A percentile compares a stretch with the other conserved stretches of the same genome.
Conservation (phyloP, 2,888 invertebrate species). For the Aquatica leii region DNA sequence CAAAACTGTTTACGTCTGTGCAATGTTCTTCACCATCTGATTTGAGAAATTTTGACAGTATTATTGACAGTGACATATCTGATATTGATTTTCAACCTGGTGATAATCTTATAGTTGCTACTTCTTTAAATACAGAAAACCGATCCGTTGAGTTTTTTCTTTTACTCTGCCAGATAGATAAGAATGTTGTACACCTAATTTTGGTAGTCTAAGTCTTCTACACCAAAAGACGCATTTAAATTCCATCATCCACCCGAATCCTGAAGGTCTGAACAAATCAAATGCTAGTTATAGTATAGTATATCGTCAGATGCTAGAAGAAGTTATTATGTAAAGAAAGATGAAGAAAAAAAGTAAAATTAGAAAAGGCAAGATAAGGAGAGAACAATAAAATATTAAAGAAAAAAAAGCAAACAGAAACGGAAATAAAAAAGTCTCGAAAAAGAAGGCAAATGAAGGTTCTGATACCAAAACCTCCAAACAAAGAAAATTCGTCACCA, state of each 20-base stretch:
- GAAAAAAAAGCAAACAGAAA: neutral
- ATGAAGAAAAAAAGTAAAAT: neutral
- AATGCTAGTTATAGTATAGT: neutral
- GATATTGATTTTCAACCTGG: neutral
- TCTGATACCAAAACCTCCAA: neutral
- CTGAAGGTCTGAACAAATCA: neutral
- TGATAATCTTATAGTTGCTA: neutral
- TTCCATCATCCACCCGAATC: neutral
- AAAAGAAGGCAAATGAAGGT: neutral
- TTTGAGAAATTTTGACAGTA: neutral
- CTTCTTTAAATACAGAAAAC: neutral
- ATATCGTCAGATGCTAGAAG: neutral
- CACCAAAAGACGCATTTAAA: neutral
- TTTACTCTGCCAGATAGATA: neutral
- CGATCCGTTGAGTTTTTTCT: neutral
- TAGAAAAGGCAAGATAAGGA: constrained; percentile 4
- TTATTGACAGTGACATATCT: neutral
- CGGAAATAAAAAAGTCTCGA: neutral
- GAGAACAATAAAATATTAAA: neutral
- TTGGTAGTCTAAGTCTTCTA: neutral
- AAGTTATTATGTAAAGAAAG: neutral
- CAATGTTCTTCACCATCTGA: constrained; percentile 1
- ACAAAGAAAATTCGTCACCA: neutral
- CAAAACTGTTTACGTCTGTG: neutral
- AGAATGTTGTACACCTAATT: neutral